Percentiles rank a stretch among this genome's conserved stretches.
These are phyloP conservation scores for Chloroceryle aenea DNA, from an alignment of 2,113 vertebrate species.

Conservation along the genomic window DNA sequence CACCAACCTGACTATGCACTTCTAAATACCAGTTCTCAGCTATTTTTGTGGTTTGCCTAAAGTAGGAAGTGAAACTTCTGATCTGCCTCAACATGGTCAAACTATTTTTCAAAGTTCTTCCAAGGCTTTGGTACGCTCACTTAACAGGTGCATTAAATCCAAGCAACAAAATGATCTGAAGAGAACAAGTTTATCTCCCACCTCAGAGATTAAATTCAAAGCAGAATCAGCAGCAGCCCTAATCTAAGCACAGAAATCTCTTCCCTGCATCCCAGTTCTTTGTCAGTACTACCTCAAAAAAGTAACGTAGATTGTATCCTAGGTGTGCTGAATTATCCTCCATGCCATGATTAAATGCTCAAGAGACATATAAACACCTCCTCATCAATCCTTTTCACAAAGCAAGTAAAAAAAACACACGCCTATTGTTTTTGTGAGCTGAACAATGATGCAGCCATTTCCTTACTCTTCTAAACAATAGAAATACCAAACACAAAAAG, in stretches of 20 bases:
- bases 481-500: background rate
- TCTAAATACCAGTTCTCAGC: background rate
- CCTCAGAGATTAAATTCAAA: conserved; percentile 2
- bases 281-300: background rate
- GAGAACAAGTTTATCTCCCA: background rate
- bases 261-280: background rate
- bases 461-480: background rate
- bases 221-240: conserved; percentile 26
- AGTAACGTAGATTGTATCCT: background rate
- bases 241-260: background rate
- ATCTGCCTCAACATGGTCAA: background rate
- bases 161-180: background rate
- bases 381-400: background rate
- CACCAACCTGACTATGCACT: accelerated
- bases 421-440: background rate
- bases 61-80: background rate
- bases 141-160: background rate
- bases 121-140: background rate
- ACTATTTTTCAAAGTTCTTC: background rate
- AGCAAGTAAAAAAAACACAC: background rate
- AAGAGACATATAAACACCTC: background rate
- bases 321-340: background rate
- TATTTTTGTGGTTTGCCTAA: background rate
- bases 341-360: background rate
- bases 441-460: background rate